These are phyloP conservation scores for Hydropotes inermis DNA, from an alignment of 2,113 vertebrate genomes.

Conservation along the genomic window DNA sequence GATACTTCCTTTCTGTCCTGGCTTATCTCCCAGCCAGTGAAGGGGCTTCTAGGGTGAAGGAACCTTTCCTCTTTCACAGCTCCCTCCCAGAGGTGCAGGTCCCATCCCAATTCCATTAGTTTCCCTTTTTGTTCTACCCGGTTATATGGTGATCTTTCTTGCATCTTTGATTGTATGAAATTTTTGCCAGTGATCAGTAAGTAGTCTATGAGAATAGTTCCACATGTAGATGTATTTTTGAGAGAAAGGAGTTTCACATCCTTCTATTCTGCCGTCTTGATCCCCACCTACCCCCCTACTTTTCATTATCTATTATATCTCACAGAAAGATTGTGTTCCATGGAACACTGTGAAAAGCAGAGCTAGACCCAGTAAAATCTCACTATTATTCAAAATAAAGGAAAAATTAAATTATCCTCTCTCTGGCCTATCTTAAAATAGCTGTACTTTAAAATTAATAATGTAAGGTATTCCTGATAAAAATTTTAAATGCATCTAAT, in stretches of 20 bases:
- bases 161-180: neutral
- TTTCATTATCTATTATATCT: neutral
- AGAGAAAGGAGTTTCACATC: neutral
- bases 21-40: neutral
- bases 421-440: conserved; percentile 6
- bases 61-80: neutral
- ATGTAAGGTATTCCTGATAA: conserved; percentile 30
- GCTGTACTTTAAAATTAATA: conserved; percentile 55
- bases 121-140: neutral
- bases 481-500: conserved; percentile 26
- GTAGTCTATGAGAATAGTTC: neutral
- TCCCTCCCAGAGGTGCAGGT: neutral
- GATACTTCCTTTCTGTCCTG: neutral
- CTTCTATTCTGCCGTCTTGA: neutral
- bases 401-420: neutral
- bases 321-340: neutral
- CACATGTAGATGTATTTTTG: neutral
- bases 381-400: neutral
- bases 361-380: neutral
- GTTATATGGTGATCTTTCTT: neutral
- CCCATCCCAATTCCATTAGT: neutral
- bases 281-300: neutral
- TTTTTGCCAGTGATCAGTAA: neutral
- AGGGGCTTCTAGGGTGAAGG: neutral
- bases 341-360: neutral